These are phyloP conservation scores for Lineus longissimus DNA, from an alignment of 1,140 invertebrate genomes.

Conservation along the genomic window DNA sequence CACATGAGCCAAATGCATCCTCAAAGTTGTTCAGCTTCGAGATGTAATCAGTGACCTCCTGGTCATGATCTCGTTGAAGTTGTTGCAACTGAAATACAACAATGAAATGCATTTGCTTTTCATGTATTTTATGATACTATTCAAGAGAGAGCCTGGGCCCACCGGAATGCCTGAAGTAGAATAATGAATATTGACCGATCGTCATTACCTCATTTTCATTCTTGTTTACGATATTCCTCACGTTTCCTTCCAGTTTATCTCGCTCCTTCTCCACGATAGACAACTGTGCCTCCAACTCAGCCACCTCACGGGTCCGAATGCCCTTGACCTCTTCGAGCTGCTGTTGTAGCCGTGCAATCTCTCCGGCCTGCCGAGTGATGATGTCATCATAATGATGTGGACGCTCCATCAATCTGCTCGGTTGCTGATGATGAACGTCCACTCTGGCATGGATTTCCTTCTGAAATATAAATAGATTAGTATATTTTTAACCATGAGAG, in stretches of 20 bases:
- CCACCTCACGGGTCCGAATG: slow-evolving; percentile 37
- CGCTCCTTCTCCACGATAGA: slow-evolving; percentile 22
- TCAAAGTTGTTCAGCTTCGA: background rate
- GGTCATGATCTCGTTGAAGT: background rate
- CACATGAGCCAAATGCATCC: no score
- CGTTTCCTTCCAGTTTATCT: slow-evolving; percentile 22
- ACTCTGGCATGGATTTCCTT: no score
- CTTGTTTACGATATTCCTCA: slow-evolving; percentile 26
- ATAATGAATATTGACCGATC: no score
- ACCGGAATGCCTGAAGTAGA: background rate
- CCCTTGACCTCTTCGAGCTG: slow-evolving; percentile 40
- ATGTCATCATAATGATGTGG: slow-evolving; percentile 35
- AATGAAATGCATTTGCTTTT: no score
- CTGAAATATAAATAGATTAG: no score
- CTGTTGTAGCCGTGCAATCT: slow-evolving; percentile 18
- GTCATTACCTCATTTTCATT: slow-evolving; percentile 33
- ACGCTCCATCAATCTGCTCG: no score
- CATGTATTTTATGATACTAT: background rate
- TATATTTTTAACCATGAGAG: no score
- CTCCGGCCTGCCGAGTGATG: slow-evolving; percentile 36
- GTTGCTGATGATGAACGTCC: no score
- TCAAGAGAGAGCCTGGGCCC: background rate
- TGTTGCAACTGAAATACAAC: background rate
- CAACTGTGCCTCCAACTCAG: slow-evolving; percentile 32
- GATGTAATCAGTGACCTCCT: background rate